A percentile compares a stretch with the other conserved stretches of the same genome.
phyloP scores from a whole-genome alignment of 2,888 invertebrate species.

The Druceiella hillmani region DNA sequence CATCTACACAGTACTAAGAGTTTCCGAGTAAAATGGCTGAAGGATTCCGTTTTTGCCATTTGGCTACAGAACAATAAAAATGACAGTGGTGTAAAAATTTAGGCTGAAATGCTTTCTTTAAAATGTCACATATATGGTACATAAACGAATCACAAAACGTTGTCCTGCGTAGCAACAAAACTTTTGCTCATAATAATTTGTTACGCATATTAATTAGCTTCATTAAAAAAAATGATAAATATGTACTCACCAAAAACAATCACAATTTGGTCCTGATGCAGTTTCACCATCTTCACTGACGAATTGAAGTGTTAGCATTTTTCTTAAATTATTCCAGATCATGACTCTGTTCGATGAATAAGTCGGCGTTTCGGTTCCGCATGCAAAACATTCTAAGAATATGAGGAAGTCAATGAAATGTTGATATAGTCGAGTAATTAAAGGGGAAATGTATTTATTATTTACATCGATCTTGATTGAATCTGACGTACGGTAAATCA shows the following conservation, averaged over 20 bases:
- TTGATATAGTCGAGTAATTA: not conserved
- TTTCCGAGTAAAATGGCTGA: too few relatives aligned
- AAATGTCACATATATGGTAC: too few relatives aligned
- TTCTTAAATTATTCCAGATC: constrained; percentile 97
- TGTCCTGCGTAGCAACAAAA: too few relatives aligned
- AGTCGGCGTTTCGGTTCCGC: constrained; percentile 91
- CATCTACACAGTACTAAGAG: too few relatives aligned
- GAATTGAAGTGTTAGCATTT: constrained; percentile 89
- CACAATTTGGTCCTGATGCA: constrained; percentile 93
- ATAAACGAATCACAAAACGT: too few relatives aligned
- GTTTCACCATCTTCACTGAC: constrained; percentile 86
- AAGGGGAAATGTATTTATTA: constrained; percentile 10
- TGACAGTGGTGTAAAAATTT: too few relatives aligned
- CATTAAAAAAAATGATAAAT: too few relatives aligned
- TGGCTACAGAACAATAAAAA: too few relatives aligned
- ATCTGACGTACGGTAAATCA: constrained; percentile 87
- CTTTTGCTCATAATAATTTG: too few relatives aligned
- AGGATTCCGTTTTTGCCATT: too few relatives aligned
- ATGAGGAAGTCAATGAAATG: not conserved
- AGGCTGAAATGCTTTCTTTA: too few relatives aligned
- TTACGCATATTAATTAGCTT: too few relatives aligned
- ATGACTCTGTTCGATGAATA: constrained; percentile 94
- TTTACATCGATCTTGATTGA: constrained; percentile 97
- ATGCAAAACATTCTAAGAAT: constrained; percentile 99
- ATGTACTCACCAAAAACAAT: constrained; percentile 74